Evolutionary conservation across 2,113 vertebrate species (phyloP).

Genomic region (Entosphenus tridentatus): DNA sequence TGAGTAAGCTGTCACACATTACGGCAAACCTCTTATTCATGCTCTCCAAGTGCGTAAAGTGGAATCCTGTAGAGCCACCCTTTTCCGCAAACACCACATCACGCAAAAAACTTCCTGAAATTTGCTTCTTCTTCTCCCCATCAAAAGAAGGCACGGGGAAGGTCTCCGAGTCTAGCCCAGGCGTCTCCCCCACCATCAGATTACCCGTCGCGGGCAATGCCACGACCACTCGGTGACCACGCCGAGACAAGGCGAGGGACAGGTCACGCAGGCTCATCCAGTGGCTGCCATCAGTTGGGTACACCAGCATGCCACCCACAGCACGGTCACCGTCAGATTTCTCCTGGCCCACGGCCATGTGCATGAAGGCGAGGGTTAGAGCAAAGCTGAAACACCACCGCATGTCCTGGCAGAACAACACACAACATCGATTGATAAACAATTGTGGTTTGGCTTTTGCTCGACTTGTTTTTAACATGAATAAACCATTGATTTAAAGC

Average conservation of each 20-base stretch:
- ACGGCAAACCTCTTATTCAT: background rate
- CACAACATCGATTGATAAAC: too few relatives aligned
- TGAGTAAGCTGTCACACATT: constrained; percentile 23
- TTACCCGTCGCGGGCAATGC: constrained; percentile 29
- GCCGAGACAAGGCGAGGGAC: constrained; percentile 26
- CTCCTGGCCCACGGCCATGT: too few relatives aligned
- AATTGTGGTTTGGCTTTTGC: too few relatives aligned
- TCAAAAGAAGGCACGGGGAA: constrained; percentile 18
- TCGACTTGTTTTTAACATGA: too few relatives aligned
- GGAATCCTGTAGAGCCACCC: constrained; percentile 3
- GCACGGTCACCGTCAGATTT: constrained; percentile 6
- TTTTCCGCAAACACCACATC: constrained; percentile 17
- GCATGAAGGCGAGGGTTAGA: too few relatives aligned
- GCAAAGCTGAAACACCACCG: too few relatives aligned
- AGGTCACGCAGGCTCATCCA: constrained; percentile 34
- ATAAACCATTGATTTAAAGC: too few relatives aligned
- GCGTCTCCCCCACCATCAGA: constrained; percentile 24
- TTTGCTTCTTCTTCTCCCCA: fast-evolving
- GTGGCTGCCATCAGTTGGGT: constrained; percentile 54
- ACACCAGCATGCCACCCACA: constrained; percentile 29
- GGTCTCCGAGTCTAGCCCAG: constrained; percentile 23
- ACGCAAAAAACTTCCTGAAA: background rate
- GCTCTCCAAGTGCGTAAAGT: constrained; percentile 1
- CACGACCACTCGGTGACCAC: constrained; percentile 29
- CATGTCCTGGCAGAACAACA: too few relatives aligned